Evolutionary conservation across 1,140 invertebrate species (phyloP).

Genomic region (Drosophila trapezifrons): DNA sequence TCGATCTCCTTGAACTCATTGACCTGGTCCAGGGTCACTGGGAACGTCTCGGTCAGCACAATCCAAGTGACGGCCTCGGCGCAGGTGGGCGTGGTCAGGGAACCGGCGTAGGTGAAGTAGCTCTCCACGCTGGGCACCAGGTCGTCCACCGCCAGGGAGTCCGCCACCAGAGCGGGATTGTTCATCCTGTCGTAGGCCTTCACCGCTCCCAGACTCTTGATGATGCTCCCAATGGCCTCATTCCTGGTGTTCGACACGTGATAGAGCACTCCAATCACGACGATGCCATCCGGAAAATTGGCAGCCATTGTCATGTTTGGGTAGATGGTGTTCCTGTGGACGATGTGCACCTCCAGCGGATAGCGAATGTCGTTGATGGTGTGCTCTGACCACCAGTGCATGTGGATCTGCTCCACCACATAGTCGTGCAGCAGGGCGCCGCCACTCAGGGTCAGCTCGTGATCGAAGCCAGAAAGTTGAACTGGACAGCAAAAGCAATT

Average conservation of each 20-base stretch:
- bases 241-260: conserved; percentile 85
- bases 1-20: conserved; percentile 84
- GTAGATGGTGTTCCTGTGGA: conserved; percentile 88
- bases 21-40: conserved; percentile 86
- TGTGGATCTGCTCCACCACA: conserved; percentile 88
- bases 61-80: conserved; percentile 90
- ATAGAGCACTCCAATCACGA: conserved; percentile 89
- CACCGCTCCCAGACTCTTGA: conserved; percentile 68
- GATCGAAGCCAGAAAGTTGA: conserved; percentile 83
- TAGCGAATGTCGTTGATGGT: conserved; percentile 86
- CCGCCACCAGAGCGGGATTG: conserved; percentile 84
- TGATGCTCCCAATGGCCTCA: conserved; percentile 64
- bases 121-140: conserved; percentile 86
- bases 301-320: conserved; percentile 86
- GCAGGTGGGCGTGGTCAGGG: conserved; percentile 90
- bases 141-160: conserved; percentile 82
- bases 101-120: conserved; percentile 89
- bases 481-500: conserved; percentile 63
- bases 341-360: conserved; percentile 88
- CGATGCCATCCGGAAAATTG: conserved; percentile 87
- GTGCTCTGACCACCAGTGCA: conserved; percentile 93
- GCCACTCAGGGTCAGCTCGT: conserved; percentile 84
- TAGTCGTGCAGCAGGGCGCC: conserved; percentile 85
- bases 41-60: conserved; percentile 87
- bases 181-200: conserved; percentile 84